These are phyloP conservation scores for Emydoidea blandingii DNA, from an alignment of 2,797 vertebrate species.

Conservation along the genomic window DNA sequence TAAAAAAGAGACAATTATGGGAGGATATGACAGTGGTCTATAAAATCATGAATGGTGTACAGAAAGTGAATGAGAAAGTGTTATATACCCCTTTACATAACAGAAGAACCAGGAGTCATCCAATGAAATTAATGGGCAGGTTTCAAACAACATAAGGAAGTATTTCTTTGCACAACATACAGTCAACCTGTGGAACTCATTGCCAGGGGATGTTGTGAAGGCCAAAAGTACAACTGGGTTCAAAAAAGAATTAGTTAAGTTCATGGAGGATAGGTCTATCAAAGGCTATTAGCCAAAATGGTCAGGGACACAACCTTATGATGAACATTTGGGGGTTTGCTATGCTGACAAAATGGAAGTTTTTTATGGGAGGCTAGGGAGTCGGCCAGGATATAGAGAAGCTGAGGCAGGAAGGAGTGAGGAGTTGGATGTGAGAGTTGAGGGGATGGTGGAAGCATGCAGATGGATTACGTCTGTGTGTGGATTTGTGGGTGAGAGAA, in stretches of 20 bases:
- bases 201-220: neutral
- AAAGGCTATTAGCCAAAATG: neutral
- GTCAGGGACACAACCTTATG: neutral
- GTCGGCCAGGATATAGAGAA: neutral
- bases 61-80: neutral
- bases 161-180: neutral
- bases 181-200: neutral
- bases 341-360: neutral
- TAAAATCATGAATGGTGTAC: neutral
- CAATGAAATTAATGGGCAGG: neutral
- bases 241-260: neutral
- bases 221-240: neutral
- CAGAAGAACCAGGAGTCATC: neutral
- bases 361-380: neutral
- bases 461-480: neutral
- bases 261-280: neutral
- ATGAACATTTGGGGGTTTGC: neutral
- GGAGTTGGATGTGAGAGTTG: neutral
- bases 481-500: neutral
- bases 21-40: neutral
- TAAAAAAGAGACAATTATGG: neutral
- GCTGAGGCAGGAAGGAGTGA: neutral
- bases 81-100: neutral
- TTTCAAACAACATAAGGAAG: neutral
- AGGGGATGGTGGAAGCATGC: neutral